Conservation (phyloP, 2,113 vertebrate genomes). For the Ancistrus triradiatus region DNA sequence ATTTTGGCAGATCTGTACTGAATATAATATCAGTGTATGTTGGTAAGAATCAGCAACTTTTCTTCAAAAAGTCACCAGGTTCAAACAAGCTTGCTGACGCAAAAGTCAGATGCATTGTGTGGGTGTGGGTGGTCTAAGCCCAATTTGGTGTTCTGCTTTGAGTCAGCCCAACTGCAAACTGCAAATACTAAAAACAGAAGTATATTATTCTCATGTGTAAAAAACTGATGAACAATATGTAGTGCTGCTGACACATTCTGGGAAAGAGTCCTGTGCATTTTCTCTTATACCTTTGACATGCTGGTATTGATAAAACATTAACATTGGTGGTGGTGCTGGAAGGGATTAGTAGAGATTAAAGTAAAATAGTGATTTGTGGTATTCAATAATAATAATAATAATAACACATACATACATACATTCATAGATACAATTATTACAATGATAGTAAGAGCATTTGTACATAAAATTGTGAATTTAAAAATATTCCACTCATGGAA, state of each 20-base stretch:
- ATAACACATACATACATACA: too few relatives aligned
- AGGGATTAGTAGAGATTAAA: too few relatives aligned
- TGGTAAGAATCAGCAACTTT: conserved; percentile 44
- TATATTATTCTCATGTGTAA: not conserved
- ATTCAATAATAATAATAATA: too few relatives aligned
- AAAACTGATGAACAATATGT: conserved; percentile 16
- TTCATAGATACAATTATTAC: too few relatives aligned
- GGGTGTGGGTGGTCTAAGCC: conserved; percentile 21
- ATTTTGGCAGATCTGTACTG: conserved; percentile 34
- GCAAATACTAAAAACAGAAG: conserved; percentile 22
- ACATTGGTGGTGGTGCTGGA: not conserved
- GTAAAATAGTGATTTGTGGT: too few relatives aligned
- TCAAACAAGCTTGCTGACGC: conserved; percentile 31
- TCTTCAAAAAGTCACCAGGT: conserved; percentile 12
- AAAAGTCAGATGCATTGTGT: conserved; percentile 24
- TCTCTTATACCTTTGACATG: conserved; percentile 1
- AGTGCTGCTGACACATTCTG: not conserved
- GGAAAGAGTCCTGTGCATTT: not conserved
- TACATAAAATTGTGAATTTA: too few relatives aligned
- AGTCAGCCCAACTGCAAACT: conserved; percentile 31
- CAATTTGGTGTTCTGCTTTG: conserved; percentile 18
- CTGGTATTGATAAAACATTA: conserved; percentile 1
- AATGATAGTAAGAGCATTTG: too few relatives aligned
- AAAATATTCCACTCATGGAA: too few relatives aligned
- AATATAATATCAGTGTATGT: conserved; percentile 26